phyloP scores from a whole-genome alignment of 2,113 vertebrate genomes.

The Rhinoderma darwinii region DNA sequence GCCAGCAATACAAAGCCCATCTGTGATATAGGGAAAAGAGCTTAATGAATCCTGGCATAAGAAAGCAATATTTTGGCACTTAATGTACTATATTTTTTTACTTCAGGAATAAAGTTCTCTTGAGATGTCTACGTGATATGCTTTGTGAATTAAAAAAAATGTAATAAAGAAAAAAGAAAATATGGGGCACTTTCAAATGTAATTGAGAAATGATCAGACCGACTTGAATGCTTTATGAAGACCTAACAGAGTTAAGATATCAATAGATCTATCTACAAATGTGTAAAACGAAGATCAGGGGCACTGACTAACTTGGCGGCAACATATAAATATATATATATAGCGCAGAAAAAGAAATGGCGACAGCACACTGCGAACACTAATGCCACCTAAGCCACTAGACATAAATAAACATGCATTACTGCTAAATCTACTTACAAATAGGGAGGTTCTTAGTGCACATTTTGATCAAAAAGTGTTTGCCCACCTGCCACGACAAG shows the following conservation, averaged over 20 bases:
- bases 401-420: too few relatives aligned
- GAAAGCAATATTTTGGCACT: slow-evolving; percentile 19
- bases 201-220: not conserved
- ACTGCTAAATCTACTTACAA: too few relatives aligned
- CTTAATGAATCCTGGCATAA: slow-evolving; percentile 26
- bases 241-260: not conserved
- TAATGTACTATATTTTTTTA: slow-evolving; percentile 22
- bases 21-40: slow-evolving; percentile 1
- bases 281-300: too few relatives aligned
- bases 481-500: too few relatives aligned
- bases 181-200: not conserved
- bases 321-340: too few relatives aligned
- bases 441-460: too few relatives aligned
- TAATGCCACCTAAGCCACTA: too few relatives aligned
- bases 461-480: too few relatives aligned
- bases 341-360: too few relatives aligned
- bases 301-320: too few relatives aligned
- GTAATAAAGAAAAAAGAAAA: too few relatives aligned
- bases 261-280: not conserved
- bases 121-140: not conserved
- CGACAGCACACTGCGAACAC: too few relatives aligned
- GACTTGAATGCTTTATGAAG: not conserved
- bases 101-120: slow-evolving; percentile 9
- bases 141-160: not conserved
- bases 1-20: slow-evolving; percentile 24